Evolutionary conservation across 2,113 vertebrate species (phyloP).

Genomic region (Alosa alosa): DNA sequence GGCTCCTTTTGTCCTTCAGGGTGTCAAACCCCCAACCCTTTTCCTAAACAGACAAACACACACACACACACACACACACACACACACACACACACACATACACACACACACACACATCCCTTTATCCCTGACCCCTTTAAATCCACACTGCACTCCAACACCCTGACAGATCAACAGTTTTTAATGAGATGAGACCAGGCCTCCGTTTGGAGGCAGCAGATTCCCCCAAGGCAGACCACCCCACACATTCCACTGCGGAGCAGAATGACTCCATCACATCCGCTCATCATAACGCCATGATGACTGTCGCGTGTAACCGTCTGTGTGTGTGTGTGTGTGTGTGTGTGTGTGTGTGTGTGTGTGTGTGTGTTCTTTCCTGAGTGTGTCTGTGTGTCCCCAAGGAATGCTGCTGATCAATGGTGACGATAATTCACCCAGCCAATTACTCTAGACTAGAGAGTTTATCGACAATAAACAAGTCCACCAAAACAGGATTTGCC

Average conservation of each 20-base stretch:
- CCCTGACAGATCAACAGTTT: slow-evolving; percentile 6
- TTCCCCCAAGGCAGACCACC: background rate
- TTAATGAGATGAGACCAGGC: slow-evolving; percentile 24
- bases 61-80: background rate
- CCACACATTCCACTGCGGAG: background rate
- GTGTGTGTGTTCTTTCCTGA: background rate
- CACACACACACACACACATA: background rate
- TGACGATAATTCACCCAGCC: slow-evolving; percentile 17
- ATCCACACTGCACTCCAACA: background rate
- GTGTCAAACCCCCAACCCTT: background rate
- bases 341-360: background rate
- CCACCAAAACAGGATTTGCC: background rate
- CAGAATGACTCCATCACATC: background rate
- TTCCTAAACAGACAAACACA: background rate
- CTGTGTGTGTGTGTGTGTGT: background rate
- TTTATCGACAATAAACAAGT: background rate
- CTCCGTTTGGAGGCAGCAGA: background rate
- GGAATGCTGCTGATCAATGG: slow-evolving; percentile 3
- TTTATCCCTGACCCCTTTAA: background rate
- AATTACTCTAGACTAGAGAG: background rate
- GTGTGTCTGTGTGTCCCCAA: background rate
- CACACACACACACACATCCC: background rate
- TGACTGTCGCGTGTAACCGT: background rate
- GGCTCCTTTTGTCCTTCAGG: slow-evolving; percentile 10
- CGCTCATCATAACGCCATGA: background rate